These are phyloP conservation scores for Pterobdella sp. DNA, from an alignment of 2,888 invertebrate species.

Conservation along the genomic window DNA sequence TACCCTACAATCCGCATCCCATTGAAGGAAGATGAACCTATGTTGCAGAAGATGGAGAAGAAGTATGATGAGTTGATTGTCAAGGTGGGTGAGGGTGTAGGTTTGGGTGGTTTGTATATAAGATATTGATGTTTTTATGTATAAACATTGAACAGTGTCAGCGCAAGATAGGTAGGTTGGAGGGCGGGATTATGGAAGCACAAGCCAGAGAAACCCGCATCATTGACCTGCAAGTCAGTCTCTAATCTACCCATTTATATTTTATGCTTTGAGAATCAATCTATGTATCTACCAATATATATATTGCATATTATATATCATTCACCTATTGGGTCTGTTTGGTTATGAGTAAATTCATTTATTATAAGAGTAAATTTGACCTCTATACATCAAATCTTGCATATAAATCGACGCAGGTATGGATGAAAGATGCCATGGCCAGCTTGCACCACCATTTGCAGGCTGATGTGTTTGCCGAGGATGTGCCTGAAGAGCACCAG, in stretches of 20 bases:
- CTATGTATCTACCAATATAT: too few relatives aligned
- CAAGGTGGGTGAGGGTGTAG: constrained; percentile 10
- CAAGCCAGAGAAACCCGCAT: constrained; percentile 66
- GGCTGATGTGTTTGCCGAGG: constrained; percentile 69
- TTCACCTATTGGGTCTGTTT: too few relatives aligned
- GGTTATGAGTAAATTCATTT: too few relatives aligned
- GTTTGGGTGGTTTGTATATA: not conserved
- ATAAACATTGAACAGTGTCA: constrained; percentile 54
- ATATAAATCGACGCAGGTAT: too few relatives aligned
- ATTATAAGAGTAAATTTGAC: too few relatives aligned
- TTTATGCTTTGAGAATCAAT: too few relatives aligned
- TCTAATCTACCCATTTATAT: too few relatives aligned
- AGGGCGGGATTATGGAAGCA: constrained; percentile 67
- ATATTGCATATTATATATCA: too few relatives aligned
- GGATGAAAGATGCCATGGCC: constrained; percentile 46
- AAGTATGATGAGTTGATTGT: constrained; percentile 10
- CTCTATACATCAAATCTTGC: too few relatives aligned
- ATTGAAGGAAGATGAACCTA: not conserved
- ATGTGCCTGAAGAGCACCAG: constrained; percentile 65
- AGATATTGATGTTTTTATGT: too few relatives aligned
- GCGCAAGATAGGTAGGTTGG: constrained; percentile 60
- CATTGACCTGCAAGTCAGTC: constrained; percentile 56
- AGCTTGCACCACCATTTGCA: constrained; percentile 59
- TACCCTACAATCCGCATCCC: not conserved
- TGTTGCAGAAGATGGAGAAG: not conserved